phyloP scores from a whole-genome alignment of 2,888 invertebrate genomes.

The Acleris holmiana region DNA sequence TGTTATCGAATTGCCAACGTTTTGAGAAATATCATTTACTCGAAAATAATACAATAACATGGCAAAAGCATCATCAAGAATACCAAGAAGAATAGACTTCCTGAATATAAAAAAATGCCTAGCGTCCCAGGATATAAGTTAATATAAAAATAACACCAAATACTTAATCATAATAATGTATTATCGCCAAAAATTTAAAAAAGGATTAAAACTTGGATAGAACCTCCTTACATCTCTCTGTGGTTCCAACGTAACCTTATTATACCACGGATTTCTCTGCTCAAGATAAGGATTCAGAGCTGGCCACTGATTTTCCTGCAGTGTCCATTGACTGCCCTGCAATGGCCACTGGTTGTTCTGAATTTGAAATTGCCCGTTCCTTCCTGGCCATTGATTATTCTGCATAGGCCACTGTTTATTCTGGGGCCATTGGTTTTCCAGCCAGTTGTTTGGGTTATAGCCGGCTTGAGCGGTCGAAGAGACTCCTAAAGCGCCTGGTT shows the following conservation, averaged over 20 bases:
- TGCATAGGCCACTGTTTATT: slow-evolving; percentile 33
- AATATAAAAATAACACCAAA: slow-evolving; percentile 8
- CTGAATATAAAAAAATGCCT: too few species aligned
- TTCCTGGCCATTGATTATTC: slow-evolving; percentile 3
- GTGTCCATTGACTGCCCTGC: slow-evolving; percentile 7
- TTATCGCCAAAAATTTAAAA: slow-evolving; percentile 52
- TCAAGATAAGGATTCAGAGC: background rate
- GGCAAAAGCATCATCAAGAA: too few species aligned
- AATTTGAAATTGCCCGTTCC: background rate
- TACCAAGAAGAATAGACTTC: too few species aligned
- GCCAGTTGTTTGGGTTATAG: slow-evolving; percentile 45
- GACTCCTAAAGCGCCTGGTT: slow-evolving; percentile 61
- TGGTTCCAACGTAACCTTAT: slow-evolving; percentile 45
- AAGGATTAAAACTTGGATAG: slow-evolving; percentile 57
- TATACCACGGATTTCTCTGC: slow-evolving; percentile 47
- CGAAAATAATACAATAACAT: too few species aligned
- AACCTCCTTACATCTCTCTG: slow-evolving; percentile 50
- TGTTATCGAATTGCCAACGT: too few species aligned
- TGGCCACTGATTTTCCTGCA: too few species aligned
- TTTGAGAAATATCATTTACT: too few species aligned
- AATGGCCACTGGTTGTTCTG: slow-evolving; percentile 6
- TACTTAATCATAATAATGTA: slow-evolving; percentile 45
- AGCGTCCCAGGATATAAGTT: too few species aligned
- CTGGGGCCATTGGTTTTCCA: slow-evolving; percentile 7
- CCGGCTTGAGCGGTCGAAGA: slow-evolving; percentile 56